These are phyloP conservation scores for Unio pictorum DNA, from an alignment of 2,888 invertebrate species.

Conservation along the genomic window DNA sequence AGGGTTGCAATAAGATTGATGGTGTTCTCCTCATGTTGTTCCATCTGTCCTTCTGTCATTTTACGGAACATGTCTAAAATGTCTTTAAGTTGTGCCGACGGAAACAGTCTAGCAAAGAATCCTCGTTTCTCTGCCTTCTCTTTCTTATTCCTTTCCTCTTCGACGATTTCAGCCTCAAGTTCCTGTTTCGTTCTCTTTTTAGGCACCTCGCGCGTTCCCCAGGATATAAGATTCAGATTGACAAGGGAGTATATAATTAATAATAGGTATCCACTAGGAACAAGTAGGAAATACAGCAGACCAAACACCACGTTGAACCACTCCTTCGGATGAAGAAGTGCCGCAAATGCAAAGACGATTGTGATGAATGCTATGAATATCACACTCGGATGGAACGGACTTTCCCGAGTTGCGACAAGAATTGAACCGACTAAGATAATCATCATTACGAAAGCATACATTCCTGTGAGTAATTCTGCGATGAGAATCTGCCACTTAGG, in stretches of 20 bases:
- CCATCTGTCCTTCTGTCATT: slow-evolving; percentile 21
- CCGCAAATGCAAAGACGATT: slow-evolving; percentile 57
- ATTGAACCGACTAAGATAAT: slow-evolving; percentile 64
- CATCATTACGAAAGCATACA: slow-evolving; percentile 66
- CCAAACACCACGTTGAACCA: slow-evolving; percentile 60
- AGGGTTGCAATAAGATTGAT: slow-evolving; percentile 19
- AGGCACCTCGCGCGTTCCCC: slow-evolving; percentile 68
- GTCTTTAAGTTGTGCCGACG: slow-evolving; percentile 36
- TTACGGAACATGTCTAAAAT: slow-evolving; percentile 38
- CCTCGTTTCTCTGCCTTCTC: slow-evolving; percentile 83
- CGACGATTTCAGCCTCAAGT: slow-evolving; percentile 79
- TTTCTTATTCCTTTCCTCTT: slow-evolving; percentile 78
- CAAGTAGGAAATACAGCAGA: slow-evolving; percentile 61
- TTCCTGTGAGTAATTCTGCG: slow-evolving; percentile 59
- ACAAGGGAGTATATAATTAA: slow-evolving; percentile 65
- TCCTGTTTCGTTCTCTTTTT: slow-evolving; percentile 57
- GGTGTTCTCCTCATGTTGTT: slow-evolving; percentile 20
- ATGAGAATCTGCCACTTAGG: slow-evolving; percentile 56
- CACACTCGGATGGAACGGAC: slow-evolving; percentile 64
- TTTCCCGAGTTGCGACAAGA: slow-evolving; percentile 45
- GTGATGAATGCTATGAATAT: slow-evolving; percentile 58
- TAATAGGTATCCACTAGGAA: slow-evolving; percentile 67
- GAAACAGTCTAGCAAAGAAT: slow-evolving; percentile 73
- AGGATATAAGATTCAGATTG: slow-evolving; percentile 66
- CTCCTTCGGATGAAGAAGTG: slow-evolving; percentile 64